These are phyloP conservation scores for Phrynocephalus versicolor DNA, from an alignment of 2,113 vertebrate genomes.

Conservation along the genomic window DNA sequence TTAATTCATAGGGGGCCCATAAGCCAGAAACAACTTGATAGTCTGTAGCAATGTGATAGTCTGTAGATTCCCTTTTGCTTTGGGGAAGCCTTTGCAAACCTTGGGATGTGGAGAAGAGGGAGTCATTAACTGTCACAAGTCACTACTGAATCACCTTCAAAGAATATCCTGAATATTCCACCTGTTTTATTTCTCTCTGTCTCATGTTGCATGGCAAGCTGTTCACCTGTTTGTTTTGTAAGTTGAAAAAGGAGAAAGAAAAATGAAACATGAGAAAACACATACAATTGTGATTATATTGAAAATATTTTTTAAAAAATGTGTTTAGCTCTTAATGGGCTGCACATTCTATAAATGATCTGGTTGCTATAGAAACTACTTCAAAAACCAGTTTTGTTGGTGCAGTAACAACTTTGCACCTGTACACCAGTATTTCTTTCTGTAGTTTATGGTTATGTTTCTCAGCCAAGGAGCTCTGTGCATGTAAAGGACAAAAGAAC, in stretches of 20 bases:
- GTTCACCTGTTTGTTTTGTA: constrained; percentile 65
- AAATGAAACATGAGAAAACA: constrained; percentile 68
- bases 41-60: too few species aligned
- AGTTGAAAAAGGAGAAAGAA: constrained; percentile 41
- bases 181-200: constrained; percentile 22
- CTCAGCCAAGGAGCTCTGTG: constrained; percentile 15
- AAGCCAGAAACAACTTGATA: too few species aligned
- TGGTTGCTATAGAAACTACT: constrained; percentile 71
- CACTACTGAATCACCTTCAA: constrained; percentile 21
- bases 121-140: background rate
- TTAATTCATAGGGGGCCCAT: too few species aligned
- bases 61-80: too few species aligned
- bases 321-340: constrained; percentile 70
- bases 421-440: constrained; percentile 66
- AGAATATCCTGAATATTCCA: constrained; percentile 61
- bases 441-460: constrained; percentile 53
- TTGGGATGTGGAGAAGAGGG: background rate
- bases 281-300: constrained; percentile 56
- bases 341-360: constrained; percentile 75
- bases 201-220: constrained; percentile 59
- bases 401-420: constrained; percentile 69
- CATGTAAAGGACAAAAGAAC: constrained; percentile 43
- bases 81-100: too few species aligned
- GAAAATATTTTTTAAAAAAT: constrained; percentile 73
- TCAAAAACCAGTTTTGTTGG: constrained; percentile 69